These are phyloP conservation scores for Campylorhamphus procurvoides DNA, from an alignment of 2,113 vertebrate genomes.

Conservation along the genomic window DNA sequence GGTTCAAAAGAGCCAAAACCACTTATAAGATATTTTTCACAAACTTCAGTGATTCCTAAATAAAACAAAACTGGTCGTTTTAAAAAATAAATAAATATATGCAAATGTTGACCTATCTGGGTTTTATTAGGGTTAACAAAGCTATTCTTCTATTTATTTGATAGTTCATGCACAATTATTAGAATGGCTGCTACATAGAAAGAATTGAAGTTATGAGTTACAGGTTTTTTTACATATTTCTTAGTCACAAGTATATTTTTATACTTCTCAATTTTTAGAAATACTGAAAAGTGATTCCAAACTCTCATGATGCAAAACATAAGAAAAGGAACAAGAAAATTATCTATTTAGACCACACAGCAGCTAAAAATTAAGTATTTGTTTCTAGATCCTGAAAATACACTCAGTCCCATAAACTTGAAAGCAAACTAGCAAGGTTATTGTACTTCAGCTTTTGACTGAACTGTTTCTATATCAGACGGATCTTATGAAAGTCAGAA, in stretches of 20 bases:
- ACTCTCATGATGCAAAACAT: not conserved
- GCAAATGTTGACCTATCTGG: not conserved
- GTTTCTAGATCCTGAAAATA: not conserved
- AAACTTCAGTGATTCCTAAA: not conserved
- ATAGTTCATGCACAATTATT: not conserved
- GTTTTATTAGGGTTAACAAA: not conserved
- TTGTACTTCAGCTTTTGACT: not conserved
- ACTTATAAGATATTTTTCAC: not conserved
- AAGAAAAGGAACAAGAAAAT: not conserved
- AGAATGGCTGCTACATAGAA: not conserved
- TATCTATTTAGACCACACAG: not conserved
- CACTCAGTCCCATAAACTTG: not conserved
- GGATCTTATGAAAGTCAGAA: not conserved
- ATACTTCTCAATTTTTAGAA: not conserved
- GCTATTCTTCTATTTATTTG: not conserved
- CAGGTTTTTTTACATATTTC: not conserved
- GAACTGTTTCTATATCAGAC: not conserved
- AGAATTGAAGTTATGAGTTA: not conserved
- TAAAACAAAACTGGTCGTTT: not conserved
- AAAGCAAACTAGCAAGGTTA: not conserved
- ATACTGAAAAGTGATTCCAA: not conserved
- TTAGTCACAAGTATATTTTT: not conserved
- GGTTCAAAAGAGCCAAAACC: not conserved
- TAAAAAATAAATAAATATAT: not conserved
- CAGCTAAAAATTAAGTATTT: not conserved